Evolutionary conservation across 1,140 invertebrate genomes (phyloP).

Genomic region (Zeugodacus cucurbitae): DNA sequence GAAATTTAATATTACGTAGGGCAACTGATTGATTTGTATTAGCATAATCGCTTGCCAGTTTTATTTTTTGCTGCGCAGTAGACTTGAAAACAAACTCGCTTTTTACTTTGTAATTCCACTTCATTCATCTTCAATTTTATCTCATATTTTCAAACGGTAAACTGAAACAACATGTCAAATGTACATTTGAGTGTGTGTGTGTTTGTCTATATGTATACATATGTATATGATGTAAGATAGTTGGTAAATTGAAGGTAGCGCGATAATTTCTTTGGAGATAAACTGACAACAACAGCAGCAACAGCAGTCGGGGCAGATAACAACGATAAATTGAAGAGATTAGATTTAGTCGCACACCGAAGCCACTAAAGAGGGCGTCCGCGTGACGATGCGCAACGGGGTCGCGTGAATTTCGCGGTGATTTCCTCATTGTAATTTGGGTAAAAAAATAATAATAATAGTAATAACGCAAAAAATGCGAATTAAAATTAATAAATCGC

Average conservation of each 20-base stretch:
- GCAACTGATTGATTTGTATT: background rate
- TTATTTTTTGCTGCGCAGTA: background rate
- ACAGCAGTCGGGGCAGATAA: background rate
- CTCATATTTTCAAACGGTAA: background rate
- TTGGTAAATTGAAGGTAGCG: background rate
- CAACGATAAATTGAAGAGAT: background rate
- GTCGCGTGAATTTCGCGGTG: background rate
- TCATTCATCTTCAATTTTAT: background rate
- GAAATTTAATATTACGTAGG: background rate
- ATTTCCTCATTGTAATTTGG: background rate
- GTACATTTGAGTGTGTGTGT: background rate
- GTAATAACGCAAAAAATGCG: background rate
- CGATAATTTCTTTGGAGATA: background rate
- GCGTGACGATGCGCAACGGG: constrained; percentile 2
- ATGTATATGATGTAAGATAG: background rate
- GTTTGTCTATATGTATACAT: background rate
- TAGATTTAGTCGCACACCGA: background rate
- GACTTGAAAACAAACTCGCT: background rate
- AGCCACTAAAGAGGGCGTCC: constrained; percentile 3
- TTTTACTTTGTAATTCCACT: background rate
- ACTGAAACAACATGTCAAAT: background rate
- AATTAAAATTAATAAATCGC: constrained; percentile 16
- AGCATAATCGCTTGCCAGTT: background rate
- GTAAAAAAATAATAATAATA: background rate
- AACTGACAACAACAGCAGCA: background rate